Conservation (phyloP, 2,888 invertebrate genomes). For the Hydrotaea diabolus region DNA sequence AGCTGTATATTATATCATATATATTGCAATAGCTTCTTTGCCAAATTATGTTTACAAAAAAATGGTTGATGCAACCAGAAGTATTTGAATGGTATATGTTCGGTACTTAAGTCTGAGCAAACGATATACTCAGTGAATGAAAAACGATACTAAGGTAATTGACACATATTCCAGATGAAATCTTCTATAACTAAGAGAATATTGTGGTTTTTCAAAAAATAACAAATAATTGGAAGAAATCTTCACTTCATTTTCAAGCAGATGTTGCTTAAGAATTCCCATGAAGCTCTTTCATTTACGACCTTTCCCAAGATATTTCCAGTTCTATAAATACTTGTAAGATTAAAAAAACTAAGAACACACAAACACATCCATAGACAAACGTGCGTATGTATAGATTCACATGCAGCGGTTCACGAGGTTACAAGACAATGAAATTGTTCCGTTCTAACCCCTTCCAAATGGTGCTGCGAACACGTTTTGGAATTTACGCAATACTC, state of each 20-base stretch:
- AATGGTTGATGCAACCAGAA: too few species aligned
- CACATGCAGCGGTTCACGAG: background rate
- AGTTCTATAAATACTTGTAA: background rate
- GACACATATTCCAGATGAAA: too few species aligned
- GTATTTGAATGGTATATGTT: too few species aligned
- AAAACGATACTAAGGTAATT: too few species aligned
- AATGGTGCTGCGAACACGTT: background rate
- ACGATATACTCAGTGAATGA: too few species aligned
- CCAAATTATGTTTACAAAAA: too few species aligned
- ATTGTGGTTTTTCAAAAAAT: too few species aligned
- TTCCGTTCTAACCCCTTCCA: background rate
- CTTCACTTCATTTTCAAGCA: conserved; percentile 14
- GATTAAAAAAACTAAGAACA: background rate
- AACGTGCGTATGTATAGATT: background rate
- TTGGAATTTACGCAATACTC: background rate
- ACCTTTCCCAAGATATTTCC: conserved; percentile 36
- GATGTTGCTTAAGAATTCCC: conserved; percentile 32
- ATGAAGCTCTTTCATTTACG: background rate
- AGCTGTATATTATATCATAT: too few species aligned
- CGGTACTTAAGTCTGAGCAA: too few species aligned
- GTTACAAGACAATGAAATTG: background rate
- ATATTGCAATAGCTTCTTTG: too few species aligned
- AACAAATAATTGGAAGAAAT: too few species aligned
- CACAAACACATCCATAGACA: background rate
- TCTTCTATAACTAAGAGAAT: too few species aligned